A percentile compares a stretch with the other conserved stretches of the same genome.
Evolutionary conservation across 1,140 invertebrate genomes (phyloP).

Genomic region (Centruroides sculpturatus): DNA sequence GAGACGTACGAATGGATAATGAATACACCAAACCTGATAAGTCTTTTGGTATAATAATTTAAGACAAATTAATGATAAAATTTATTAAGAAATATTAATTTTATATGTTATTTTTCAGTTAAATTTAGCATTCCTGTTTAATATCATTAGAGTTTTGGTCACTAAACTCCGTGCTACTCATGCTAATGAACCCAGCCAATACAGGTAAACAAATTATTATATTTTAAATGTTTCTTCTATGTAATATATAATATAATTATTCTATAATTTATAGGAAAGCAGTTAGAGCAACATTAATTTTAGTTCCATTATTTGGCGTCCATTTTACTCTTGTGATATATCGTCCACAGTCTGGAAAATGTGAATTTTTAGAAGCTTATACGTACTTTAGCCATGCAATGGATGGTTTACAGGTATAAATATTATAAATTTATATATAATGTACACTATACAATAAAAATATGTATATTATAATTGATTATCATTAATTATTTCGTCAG

Average conservation of each 20-base stretch:
- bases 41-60: conserved; percentile 28
- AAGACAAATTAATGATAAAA: not conserved
- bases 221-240: not conserved
- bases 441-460: no score
- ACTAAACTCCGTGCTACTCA: conserved; percentile 19
- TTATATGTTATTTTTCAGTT: conserved; percentile 6
- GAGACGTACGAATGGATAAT: conserved; percentile 35
- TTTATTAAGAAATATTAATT: not conserved
- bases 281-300: conserved; percentile 38
- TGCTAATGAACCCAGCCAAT: conserved; percentile 39
- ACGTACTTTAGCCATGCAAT: conserved; percentile 29
- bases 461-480: no score
- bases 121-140: conserved; percentile 13
- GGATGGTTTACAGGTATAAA: conserved; percentile 31
- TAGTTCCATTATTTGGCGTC: conserved; percentile 43
- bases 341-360: conserved; percentile 26
- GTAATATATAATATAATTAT: not conserved
- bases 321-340: conserved; percentile 41
- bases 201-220: conserved; percentile 28
- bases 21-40: conserved; percentile 33
- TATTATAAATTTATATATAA: no score
- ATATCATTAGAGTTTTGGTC: conserved; percentile 16
- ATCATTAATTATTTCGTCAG: no score
- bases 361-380: conserved; percentile 27
- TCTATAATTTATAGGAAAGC: conserved; percentile 31